These are phyloP conservation scores for Hipposideros larvatus DNA, from an alignment of 2,797 vertebrate genomes.

Conservation along the genomic window DNA sequence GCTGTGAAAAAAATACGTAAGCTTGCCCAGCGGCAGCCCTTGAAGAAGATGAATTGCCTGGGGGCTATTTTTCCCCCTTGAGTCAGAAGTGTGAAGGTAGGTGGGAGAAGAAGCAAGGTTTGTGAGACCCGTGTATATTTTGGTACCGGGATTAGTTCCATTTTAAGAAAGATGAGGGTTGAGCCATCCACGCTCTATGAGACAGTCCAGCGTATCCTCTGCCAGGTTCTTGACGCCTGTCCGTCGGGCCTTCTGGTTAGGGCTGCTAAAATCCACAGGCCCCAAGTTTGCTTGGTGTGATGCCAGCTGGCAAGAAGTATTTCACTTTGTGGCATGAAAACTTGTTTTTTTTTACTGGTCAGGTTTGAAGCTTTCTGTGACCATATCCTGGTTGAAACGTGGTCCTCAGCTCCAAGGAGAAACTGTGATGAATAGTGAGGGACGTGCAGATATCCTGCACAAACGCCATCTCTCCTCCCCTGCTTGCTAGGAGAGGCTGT, in stretches of 20 bases:
- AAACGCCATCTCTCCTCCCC: rapidly evolving
- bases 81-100: conserved; percentile 71
- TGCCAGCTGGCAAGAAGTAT: not conserved
- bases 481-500: rapidly evolving
- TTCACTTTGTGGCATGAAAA: not conserved
- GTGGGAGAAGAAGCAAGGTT: conserved; percentile 9
- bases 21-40: conserved; percentile 71
- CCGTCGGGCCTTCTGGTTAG: not conserved
- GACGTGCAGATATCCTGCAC: rapidly evolving
- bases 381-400: not conserved
- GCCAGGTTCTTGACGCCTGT: not conserved
- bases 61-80: conserved; percentile 49
- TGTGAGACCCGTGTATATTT: conserved; percentile 15
- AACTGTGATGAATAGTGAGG: not conserved
- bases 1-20: conserved; percentile 81
- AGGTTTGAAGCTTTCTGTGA: not conserved
- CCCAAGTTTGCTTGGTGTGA: not conserved
- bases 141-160: not conserved
- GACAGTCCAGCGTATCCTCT: not conserved
- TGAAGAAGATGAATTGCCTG: conserved; percentile 67
- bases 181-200: not conserved
- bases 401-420: not conserved
- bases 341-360: not conserved
- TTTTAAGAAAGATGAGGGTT: conserved; percentile 37
- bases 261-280: not conserved